Conservation (phyloP, 2,888 invertebrate genomes). For the Tipula unca region DNA sequence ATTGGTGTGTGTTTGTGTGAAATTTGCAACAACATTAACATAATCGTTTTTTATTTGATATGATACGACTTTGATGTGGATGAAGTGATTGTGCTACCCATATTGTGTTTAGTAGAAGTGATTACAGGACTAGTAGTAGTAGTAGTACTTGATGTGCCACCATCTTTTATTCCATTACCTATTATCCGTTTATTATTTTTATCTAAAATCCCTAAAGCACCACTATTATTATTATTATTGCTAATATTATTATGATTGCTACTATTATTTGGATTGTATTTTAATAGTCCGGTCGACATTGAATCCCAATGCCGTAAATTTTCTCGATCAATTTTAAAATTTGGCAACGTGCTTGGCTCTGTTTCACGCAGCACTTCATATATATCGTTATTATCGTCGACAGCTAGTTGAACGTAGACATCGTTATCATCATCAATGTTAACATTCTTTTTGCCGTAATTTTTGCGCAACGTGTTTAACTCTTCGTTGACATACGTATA, state of each 20-base stretch:
- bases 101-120: constrained; percentile 29
- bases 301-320: constrained; percentile 82
- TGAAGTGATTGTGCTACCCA: constrained; percentile 23
- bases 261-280: constrained; percentile 31
- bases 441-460: background rate
- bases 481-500: constrained; percentile 74
- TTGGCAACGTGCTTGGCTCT: constrained; percentile 31
- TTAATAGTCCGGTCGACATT: constrained; percentile 73
- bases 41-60: background rate
- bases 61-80: constrained; percentile 19
- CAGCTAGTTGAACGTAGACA: constrained; percentile 46
- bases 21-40: background rate
- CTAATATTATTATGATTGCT: background rate
- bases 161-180: constrained; percentile 28
- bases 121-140: background rate
- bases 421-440: constrained; percentile 43
- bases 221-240: constrained; percentile 8
- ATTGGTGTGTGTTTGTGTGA: background rate
- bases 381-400: constrained; percentile 30
- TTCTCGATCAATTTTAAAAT: constrained; percentile 65
- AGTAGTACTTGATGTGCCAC: constrained; percentile 16
- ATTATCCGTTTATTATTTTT: constrained; percentile 32
- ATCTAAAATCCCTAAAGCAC: constrained; percentile 15
- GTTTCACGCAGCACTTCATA: constrained; percentile 40
- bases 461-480: constrained; percentile 37